Evolutionary conservation across 2,797 vertebrate species (phyloP).

Genomic region (Tauraco hartlaubi): DNA sequence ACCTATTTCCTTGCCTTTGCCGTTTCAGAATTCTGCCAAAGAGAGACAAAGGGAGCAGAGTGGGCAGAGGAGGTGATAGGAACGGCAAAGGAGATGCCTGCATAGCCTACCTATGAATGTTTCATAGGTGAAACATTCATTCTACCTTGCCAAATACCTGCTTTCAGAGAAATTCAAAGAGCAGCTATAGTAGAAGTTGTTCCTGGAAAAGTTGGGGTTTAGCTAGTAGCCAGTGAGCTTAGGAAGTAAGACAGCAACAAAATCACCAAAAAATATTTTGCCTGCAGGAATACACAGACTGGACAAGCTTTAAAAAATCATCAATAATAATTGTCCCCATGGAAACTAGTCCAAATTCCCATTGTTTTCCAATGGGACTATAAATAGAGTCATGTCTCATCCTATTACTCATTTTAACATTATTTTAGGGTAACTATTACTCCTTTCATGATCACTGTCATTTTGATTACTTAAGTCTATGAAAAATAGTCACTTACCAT

Average conservation of each 20-base stretch:
- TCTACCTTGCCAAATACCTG: neutral
- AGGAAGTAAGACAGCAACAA: neutral
- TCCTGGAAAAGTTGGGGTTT: neutral
- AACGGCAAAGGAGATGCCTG: neutral
- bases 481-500: neutral
- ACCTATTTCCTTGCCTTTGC: neutral
- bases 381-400: neutral
- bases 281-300: neutral
- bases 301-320: neutral
- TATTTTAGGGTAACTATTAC: slow-evolving; percentile 7
- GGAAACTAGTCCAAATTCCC: neutral
- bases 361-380: neutral
- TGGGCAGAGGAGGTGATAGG: neutral
- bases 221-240: neutral
- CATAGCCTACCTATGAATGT: neutral
- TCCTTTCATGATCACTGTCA: neutral
- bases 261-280: neutral
- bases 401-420: neutral
- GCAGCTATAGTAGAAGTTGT: neutral
- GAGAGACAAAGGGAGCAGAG: neutral
- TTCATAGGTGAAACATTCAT: neutral
- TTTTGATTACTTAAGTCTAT: slow-evolving; percentile 17
- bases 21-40: neutral
- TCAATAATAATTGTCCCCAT: neutral
- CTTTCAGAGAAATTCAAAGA: neutral